These are phyloP conservation scores for Homarus gammarus DNA, from an alignment of 2,888 invertebrate genomes.

Conservation along the genomic window DNA sequence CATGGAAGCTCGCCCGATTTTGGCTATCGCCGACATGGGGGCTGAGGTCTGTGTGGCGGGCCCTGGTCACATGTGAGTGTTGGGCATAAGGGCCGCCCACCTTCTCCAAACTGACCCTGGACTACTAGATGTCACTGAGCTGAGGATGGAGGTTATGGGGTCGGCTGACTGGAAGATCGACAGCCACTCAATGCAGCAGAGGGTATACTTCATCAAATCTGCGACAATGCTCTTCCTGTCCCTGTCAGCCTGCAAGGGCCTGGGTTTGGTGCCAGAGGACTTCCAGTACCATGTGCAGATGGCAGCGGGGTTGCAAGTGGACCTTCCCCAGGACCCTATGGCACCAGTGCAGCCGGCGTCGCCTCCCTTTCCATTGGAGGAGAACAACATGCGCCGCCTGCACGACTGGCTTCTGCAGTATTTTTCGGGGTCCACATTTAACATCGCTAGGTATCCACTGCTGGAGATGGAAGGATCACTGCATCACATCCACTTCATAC, in stretches of 20 bases:
- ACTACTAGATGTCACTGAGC: too few species aligned
- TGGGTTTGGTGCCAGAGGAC: constrained; percentile 9
- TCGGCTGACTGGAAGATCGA: too few species aligned
- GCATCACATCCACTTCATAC: not conserved
- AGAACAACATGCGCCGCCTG: not conserved
- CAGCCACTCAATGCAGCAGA: not conserved
- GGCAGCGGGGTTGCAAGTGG: too few species aligned
- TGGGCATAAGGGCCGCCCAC: too few species aligned
- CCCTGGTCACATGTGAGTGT: too few species aligned
- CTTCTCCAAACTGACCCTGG: too few species aligned
- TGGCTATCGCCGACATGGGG: too few species aligned
- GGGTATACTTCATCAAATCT: constrained; percentile 6
- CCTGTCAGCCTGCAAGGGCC: not conserved
- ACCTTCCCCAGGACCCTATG: too few species aligned
- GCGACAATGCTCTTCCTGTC: constrained; percentile 1
- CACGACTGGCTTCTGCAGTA: not conserved
- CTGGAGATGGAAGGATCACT: constrained; percentile 3
- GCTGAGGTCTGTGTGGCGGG: too few species aligned
- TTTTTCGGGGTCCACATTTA: not conserved
- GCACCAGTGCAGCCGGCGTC: not conserved
- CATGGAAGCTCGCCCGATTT: too few species aligned
- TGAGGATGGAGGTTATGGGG: too few species aligned
- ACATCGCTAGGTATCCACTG: not conserved
- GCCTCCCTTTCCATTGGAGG: not conserved
- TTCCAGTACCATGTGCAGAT: not conserved